Conservation (phyloP, 2,113 vertebrate genomes). For the mouse (Mus musculus) region DNA sequence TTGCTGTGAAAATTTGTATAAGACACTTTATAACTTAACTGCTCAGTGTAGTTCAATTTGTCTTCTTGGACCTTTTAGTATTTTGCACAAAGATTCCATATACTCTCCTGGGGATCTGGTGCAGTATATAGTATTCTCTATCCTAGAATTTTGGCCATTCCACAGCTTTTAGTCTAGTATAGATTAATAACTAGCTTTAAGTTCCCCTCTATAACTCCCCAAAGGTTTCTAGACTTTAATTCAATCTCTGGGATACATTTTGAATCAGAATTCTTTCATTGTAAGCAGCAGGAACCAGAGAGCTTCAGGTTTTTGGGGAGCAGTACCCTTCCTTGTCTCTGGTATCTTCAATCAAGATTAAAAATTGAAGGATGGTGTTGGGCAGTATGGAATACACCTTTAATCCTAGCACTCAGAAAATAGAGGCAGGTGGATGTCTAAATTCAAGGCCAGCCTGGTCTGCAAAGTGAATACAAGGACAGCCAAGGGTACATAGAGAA, state of each 20-base stretch:
- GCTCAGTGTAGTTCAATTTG: not conserved
- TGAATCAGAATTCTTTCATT: slow-evolving; percentile 36
- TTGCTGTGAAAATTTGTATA: not conserved
- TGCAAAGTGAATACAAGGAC: not conserved
- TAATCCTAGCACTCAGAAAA: not conserved
- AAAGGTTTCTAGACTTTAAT: not conserved
- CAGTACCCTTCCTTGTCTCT: not conserved
- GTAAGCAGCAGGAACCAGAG: not conserved
- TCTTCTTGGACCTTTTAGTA: slow-evolving; percentile 28
- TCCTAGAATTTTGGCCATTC: not conserved
- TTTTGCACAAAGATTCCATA: not conserved
- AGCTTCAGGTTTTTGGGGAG: slow-evolving; percentile 14
- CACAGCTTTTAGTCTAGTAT: not conserved
- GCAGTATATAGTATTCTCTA: not conserved
- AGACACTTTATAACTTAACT: not conserved
- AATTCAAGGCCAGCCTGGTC: no score
- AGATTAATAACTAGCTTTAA: slow-evolving; percentile 25
- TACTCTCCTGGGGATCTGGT: not conserved
- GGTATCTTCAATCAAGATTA: not conserved
- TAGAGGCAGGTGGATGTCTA: not conserved
- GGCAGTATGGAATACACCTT: not conserved
- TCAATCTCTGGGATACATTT: slow-evolving; percentile 28
- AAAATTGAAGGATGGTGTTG: slow-evolving; percentile 9
- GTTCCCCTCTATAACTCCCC: not conserved
- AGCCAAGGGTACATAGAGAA: not conserved